Conservation (phyloP, 2,797 vertebrate genomes). For the Etheostoma nigrum region DNA sequence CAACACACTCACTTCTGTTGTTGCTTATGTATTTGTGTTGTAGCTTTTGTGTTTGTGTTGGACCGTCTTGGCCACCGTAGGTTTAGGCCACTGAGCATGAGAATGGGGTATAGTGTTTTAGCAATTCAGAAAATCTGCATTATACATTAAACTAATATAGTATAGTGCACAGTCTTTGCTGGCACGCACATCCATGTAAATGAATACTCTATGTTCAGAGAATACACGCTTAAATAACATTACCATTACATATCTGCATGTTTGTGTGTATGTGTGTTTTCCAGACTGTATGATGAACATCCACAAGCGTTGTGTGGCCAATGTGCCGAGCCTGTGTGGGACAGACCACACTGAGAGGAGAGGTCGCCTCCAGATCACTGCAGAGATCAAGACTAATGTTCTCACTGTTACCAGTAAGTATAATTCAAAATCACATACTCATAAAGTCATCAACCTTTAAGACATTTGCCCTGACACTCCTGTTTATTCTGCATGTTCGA, state of each 20-base stretch:
- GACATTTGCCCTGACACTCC: not conserved
- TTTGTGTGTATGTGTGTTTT: constrained; percentile 20
- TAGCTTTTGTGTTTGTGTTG: too few species aligned
- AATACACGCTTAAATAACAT: not conserved
- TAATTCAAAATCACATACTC: not conserved
- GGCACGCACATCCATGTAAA: not conserved
- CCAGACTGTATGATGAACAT: constrained; percentile 92
- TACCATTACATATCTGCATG: not conserved
- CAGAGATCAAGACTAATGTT: constrained; percentile 92
- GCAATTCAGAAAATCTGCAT: too few species aligned
- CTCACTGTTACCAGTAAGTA: constrained; percentile 95
- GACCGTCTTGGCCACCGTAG: too few species aligned
- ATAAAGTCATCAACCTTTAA: not conserved
- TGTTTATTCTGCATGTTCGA: not conserved
- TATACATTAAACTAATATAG: too few species aligned
- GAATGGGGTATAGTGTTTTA: too few species aligned
- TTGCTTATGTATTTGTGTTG: too few species aligned
- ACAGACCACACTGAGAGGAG: constrained; percentile 98
- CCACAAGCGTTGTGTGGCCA: constrained; percentile 97
- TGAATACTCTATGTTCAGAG: not conserved
- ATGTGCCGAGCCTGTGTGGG: constrained; percentile 96
- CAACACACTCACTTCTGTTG: too few species aligned
- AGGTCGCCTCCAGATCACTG: constrained; percentile 93
- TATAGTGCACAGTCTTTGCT: not conserved
- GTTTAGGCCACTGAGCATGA: too few species aligned